phyloP scores from a whole-genome alignment of 2,888 invertebrate species.

The Andrena flavipes region DNA sequence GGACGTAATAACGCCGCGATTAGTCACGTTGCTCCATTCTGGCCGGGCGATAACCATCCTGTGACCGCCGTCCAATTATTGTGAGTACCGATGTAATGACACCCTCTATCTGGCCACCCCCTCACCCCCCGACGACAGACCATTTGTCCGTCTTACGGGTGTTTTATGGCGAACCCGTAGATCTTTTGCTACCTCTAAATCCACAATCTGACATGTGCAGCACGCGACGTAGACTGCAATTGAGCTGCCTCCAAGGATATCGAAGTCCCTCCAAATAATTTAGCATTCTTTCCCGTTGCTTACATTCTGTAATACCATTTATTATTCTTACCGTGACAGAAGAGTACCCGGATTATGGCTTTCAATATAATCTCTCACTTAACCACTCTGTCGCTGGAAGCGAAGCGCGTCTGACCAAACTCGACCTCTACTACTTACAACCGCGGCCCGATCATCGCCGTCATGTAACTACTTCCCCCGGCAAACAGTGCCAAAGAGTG shows the following conservation, averaged over 20 bases:
- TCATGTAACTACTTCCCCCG: conserved; percentile 29
- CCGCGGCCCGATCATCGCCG: conserved; percentile 37
- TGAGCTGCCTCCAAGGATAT: too few species aligned
- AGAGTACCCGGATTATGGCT: too few species aligned
- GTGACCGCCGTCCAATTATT: conserved; percentile 57
- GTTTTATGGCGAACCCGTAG: not conserved
- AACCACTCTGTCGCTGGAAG: not conserved
- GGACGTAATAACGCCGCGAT: conserved; percentile 61
- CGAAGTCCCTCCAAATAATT: too few species aligned
- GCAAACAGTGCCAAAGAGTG: conserved; percentile 48
- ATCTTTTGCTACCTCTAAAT: not conserved
- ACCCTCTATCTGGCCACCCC: conserved; percentile 6
- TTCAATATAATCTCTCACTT: too few species aligned
- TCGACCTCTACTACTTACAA: conserved; percentile 29
- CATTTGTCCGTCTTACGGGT: conserved; percentile 8
- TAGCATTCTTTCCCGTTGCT: too few species aligned
- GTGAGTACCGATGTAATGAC: conserved; percentile 37
- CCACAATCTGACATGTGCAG: not conserved
- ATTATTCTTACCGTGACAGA: too few species aligned
- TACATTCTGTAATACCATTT: too few species aligned
- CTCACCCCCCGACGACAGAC: not conserved
- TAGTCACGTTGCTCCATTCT: conserved; percentile 48
- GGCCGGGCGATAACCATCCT: conserved; percentile 51
- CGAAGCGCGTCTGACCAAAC: conserved; percentile 19
- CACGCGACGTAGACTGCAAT: not conserved